Conservation (phyloP, 2,797 vertebrate species). For the Protosalanx chinensis region DNA sequence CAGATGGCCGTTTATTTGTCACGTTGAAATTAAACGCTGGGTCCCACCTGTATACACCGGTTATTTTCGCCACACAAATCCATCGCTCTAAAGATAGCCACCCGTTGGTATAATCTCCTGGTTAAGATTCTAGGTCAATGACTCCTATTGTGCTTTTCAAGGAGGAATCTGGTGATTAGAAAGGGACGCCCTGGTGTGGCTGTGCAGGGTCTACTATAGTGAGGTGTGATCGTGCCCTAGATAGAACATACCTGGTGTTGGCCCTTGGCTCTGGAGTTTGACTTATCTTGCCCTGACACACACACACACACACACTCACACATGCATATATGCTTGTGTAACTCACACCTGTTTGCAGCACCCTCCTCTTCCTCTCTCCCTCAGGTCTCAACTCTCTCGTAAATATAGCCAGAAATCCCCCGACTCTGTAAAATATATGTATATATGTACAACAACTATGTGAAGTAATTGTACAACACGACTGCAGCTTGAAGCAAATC, state of each 20-base stretch:
- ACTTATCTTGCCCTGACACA: background rate
- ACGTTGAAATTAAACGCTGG: background rate
- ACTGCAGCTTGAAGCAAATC: background rate
- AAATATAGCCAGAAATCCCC: background rate
- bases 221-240: background rate
- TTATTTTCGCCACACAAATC: too few species aligned
- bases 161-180: background rate
- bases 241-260: background rate
- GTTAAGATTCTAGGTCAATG: background rate
- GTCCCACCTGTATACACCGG: too few species aligned
- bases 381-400: background rate
- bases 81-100: background rate
- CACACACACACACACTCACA: background rate
- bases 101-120: too few species aligned
- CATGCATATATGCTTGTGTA: background rate
- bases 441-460: background rate
- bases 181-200: background rate
- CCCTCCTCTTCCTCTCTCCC: constrained; percentile 1
- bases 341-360: background rate
- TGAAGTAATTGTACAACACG: background rate
- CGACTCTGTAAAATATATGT: background rate
- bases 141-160: background rate
- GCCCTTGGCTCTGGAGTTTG: background rate
- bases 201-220: constrained; percentile 15
- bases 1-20: background rate